Evolutionary conservation across 2,797 vertebrate species (phyloP).

Genomic region (Lepidocolaptes lacrymiger): DNA sequence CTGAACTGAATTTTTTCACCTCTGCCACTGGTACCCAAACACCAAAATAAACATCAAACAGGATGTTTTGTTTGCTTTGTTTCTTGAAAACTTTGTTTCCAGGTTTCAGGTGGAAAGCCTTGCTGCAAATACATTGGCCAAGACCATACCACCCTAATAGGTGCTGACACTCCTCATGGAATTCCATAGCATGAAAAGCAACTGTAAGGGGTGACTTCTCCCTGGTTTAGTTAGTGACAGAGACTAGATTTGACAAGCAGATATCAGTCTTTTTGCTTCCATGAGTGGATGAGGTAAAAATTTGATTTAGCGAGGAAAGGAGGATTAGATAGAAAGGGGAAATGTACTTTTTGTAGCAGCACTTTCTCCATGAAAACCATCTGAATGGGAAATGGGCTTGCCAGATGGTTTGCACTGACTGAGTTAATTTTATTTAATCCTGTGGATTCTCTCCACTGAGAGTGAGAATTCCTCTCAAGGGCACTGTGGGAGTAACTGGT

Average conservation of each 20-base stretch:
- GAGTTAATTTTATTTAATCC: not conserved
- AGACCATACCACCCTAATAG: not conserved
- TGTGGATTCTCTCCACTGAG: accelerated
- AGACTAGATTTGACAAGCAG: not conserved
- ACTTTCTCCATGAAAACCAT: not conserved
- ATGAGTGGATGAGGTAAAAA: not conserved
- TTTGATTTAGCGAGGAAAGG: not conserved
- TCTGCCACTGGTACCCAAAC: not conserved
- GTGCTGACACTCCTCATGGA: not conserved
- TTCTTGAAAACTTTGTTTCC: not conserved
- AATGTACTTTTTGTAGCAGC: not conserved
- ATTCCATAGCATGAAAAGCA: not conserved
- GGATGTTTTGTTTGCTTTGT: not conserved
- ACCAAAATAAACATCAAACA: not conserved
- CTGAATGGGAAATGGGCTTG: not conserved
- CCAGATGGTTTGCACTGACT: not conserved
- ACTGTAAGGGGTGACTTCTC: not conserved
- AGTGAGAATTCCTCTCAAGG: not conserved
- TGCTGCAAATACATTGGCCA: not conserved
- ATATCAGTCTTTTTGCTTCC: not conserved
- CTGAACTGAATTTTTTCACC: not conserved
- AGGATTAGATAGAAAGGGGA: not conserved
- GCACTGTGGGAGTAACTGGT: not conserved
- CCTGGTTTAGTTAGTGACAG: not conserved
- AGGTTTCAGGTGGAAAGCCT: not conserved